These are phyloP conservation scores for Acromyrmex charruanus DNA, from an alignment of 1,140 invertebrate genomes.

Conservation along the genomic window DNA sequence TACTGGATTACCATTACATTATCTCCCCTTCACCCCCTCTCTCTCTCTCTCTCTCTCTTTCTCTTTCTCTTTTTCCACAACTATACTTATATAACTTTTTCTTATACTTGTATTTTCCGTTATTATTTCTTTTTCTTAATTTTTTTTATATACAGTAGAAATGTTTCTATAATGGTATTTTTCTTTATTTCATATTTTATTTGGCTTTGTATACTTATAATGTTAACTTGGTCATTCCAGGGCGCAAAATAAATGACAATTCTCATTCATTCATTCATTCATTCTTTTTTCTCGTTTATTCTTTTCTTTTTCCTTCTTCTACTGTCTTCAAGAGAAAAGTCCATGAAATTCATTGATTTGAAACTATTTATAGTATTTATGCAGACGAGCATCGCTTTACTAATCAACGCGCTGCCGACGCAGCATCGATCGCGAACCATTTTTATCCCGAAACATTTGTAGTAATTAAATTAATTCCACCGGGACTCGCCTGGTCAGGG, in stretches of 20 bases:
- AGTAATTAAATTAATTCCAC: conserved; percentile 77
- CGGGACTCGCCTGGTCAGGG: conserved; percentile 63
- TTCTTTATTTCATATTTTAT: too few species aligned
- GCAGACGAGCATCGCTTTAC: not conserved
- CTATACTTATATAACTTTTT: too few species aligned
- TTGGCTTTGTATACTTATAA: too few species aligned
- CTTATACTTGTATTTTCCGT: too few species aligned
- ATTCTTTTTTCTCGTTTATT: too few species aligned
- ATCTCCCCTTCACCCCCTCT: not conserved
- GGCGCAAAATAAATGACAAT: too few species aligned
- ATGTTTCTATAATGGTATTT: too few species aligned
- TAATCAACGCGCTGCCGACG: not conserved
- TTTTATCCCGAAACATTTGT: conserved; percentile 70
- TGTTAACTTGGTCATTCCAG: too few species aligned
- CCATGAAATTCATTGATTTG: not conserved
- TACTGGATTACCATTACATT: too few species aligned
- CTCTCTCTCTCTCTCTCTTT: not conserved
- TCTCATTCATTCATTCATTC: too few species aligned
- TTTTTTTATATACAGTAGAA: too few species aligned
- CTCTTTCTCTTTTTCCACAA: not conserved
- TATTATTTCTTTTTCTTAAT: too few species aligned
- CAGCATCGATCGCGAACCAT: conserved; percentile 51
- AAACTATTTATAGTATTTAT: not conserved
- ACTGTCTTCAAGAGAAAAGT: not conserved
- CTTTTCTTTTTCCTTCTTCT: not conserved